These are phyloP conservation scores for Stenolophus ochropezus DNA, from an alignment of 2,888 invertebrate genomes.

Conservation along the genomic window DNA sequence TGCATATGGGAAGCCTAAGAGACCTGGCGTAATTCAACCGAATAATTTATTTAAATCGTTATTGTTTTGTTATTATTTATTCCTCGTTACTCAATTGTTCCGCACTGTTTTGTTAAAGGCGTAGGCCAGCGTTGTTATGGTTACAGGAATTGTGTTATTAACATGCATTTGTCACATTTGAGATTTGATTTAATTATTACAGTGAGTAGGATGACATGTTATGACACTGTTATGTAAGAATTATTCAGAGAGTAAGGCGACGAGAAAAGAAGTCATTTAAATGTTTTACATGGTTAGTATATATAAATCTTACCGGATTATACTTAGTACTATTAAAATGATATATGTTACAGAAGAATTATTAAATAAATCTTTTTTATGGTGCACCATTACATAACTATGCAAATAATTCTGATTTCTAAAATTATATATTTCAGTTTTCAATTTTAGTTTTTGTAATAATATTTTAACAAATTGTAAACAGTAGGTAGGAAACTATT, in stretches of 20 bases:
- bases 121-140: constrained; percentile 23
- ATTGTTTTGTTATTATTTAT: constrained; percentile 49
- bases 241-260: not conserved
- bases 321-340: constrained; percentile 4
- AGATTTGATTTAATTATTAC: constrained; percentile 31
- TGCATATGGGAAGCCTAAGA: constrained; percentile 9
- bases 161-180: constrained; percentile 32
- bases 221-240: constrained; percentile 27
- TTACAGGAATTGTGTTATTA: constrained; percentile 39
- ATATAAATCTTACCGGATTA: constrained; percentile 26
- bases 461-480: too few relatives aligned
- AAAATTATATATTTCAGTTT: not conserved
- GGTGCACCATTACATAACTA: not conserved
- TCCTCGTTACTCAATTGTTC: constrained; percentile 30
- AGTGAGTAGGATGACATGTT: constrained; percentile 20
- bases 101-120: constrained; percentile 9
- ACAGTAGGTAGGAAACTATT: too few relatives aligned
- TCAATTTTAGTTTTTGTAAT: too few relatives aligned
- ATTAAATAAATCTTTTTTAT: constrained; percentile 15
- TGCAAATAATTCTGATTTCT: not conserved
- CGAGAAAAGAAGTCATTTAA: constrained; percentile 21
- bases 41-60: constrained; percentile 51
- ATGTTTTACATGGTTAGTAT: constrained; percentile 8
- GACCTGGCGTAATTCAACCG: constrained; percentile 16
- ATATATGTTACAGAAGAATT: not conserved